Conservation (phyloP, 2,797 vertebrate genomes). For the Eleutherodactylus coqui region DNA sequence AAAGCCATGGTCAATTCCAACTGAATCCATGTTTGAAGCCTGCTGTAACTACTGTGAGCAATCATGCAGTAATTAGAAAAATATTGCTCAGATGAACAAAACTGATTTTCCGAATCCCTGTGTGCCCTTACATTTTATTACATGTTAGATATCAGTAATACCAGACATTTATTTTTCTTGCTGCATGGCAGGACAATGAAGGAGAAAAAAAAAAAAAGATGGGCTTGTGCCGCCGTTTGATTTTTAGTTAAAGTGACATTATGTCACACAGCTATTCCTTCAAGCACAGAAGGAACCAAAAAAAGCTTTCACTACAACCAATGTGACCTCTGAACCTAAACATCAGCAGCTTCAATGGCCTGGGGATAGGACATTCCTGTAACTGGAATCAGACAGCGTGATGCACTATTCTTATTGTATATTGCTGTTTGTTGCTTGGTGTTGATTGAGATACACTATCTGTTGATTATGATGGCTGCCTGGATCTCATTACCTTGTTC, state of each 20-base stretch:
- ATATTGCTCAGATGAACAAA: no score
- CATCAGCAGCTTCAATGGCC: slow-evolving; percentile 64
- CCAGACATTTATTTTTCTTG: slow-evolving; percentile 29
- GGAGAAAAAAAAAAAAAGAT: slow-evolving; percentile 32
- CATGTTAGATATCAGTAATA: not conserved
- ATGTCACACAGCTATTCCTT: slow-evolving; percentile 67
- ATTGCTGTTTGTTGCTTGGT: slow-evolving; percentile 24
- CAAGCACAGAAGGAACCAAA: slow-evolving; percentile 64
- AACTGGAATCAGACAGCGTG: slow-evolving; percentile 48
- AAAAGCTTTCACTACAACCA: slow-evolving; percentile 63
- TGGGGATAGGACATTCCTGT: slow-evolving; percentile 63
- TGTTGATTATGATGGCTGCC: slow-evolving; percentile 31
- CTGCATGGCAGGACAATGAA: slow-evolving; percentile 9
- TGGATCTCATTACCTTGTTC: slow-evolving; percentile 38
- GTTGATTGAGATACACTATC: slow-evolving; percentile 27
- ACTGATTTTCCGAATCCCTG: no score
- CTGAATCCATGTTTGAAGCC: no score
- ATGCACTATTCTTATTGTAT: slow-evolving; percentile 31
- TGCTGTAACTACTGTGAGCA: no score
- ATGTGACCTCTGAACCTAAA: slow-evolving; percentile 65
- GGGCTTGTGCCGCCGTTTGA: slow-evolving; percentile 61
- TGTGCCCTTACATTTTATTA: no score
- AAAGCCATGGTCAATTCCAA: no score
- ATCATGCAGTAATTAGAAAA: no score
- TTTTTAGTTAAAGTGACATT: slow-evolving; percentile 71